Evolutionary conservation across 2,888 invertebrate species (phyloP), one percentile per base, ranked within the genome.

Genomic region (Autographa gamma): DNA sequence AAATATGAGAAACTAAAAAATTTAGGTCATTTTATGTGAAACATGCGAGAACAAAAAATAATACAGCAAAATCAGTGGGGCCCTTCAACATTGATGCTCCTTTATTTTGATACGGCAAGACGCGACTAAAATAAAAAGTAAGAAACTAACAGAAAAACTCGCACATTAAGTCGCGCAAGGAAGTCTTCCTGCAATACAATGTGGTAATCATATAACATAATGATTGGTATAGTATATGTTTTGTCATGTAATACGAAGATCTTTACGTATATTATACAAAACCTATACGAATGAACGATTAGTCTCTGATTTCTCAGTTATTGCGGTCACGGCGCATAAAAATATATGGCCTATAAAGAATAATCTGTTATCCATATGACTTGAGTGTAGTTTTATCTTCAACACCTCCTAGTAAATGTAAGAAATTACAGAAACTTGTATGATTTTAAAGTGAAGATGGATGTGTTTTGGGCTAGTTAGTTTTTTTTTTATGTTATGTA

Each of bases 301-400:
- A 56, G 52, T 73, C 54, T 73, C 41, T 60, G 43, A 52, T 72
- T 66, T 69, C 69, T 18, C 60, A 62, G 34, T 54, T 58, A 34
- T 67, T 77, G 76, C 63, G 77, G 80, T 77, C 76, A 68, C 72
- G 63, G 63, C 14, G 13, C 52, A 76, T 71, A 68, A 79, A 79
- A 77, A 76, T 71, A 71, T 66, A 41, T 38, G 48, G 52, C 32
- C 16, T 25, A 75, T 59, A 8, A 18, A 58, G 9, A 18, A 58
- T 31, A 63, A 52, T 71, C 19, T 63, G 43, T 48, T 25, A 48
- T 60, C 65, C 9, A 58, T 34, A 52, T 14, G 60, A 25, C 18
- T 6, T 19, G 52, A 63, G 52, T 41, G 38, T 19, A 19, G 74
- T 56, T 19, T 14, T 56, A 8, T 3, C 52, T 52, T 52, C 52